Evolutionary conservation across 2,888 invertebrate genomes (phyloP).

Genomic region (Apamea epomidion): DNA sequence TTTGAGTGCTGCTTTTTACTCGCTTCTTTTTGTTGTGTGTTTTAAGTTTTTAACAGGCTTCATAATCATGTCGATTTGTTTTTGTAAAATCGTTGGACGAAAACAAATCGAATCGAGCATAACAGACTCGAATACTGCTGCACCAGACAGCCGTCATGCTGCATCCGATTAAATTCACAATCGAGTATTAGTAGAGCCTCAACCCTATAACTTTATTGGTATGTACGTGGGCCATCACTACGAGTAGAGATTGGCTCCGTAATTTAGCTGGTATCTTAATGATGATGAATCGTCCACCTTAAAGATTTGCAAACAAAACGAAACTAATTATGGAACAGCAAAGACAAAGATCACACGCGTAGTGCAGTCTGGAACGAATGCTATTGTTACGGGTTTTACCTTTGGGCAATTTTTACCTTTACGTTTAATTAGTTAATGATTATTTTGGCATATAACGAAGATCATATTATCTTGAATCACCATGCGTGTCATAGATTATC

Average conservation of each 20-base stretch:
- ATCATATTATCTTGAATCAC: constrained; percentile 18
- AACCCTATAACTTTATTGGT: background rate
- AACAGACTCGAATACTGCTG: background rate
- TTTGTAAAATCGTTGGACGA: background rate
- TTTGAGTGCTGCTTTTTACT: constrained; percentile 9
- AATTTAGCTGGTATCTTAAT: background rate
- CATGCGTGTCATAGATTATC: constrained; percentile 4
- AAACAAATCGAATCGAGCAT: background rate
- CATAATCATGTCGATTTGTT: background rate
- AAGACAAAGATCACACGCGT: constrained; percentile 40
- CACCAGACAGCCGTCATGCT: background rate
- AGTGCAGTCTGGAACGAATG: constrained; percentile 31
- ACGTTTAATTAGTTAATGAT: constrained; percentile 27
- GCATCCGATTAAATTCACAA: background rate
- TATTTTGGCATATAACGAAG: constrained; percentile 36
- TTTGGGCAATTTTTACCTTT: constrained; percentile 45
- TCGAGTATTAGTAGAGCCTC: background rate
- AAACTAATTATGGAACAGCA: constrained; percentile 33
- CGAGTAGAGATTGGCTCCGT: background rate
- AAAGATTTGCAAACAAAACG: constrained; percentile 39
- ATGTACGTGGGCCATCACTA: constrained; percentile 16
- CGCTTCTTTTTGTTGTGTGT: constrained; percentile 6
- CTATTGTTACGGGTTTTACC: constrained; percentile 20
- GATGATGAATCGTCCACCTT: constrained; percentile 19
- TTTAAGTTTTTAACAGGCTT: constrained; percentile 1